Conservation (phyloP, 2,113 vertebrate species). For the Silurus glanis region DNA sequence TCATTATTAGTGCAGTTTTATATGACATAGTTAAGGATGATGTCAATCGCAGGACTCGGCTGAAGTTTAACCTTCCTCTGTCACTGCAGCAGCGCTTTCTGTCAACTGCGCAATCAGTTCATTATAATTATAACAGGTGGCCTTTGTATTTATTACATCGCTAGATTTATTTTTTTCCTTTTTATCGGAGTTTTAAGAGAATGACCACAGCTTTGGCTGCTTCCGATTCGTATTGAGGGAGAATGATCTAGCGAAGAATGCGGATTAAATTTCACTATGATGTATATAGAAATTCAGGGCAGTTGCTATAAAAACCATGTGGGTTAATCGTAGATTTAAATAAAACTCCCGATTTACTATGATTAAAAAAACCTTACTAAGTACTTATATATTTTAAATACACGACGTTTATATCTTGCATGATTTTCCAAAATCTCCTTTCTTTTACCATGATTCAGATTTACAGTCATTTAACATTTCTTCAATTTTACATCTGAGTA, state of each 20-base stretch:
- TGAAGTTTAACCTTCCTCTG: not conserved
- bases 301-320: not conserved
- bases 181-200: not conserved
- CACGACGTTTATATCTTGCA: not conserved
- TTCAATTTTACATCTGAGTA: not conserved
- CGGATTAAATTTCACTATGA: not conserved
- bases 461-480: not conserved
- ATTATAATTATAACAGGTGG: not conserved
- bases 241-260: not conserved
- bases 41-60: not conserved
- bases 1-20: not conserved
- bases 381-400: not conserved
- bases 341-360: no score
- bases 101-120: not conserved
- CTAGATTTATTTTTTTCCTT: no score
- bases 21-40: not conserved
- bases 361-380: not conserved
- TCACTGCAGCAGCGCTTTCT: not conserved
- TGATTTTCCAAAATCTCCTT: not conserved
- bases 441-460: not conserved
- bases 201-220: not conserved
- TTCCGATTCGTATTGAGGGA: not conserved
- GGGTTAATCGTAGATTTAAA: not conserved
- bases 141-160: not conserved
- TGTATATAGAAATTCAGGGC: not conserved